Conservation (phyloP, 1,140 invertebrate genomes). For the Drosophila nasuta region DNA sequence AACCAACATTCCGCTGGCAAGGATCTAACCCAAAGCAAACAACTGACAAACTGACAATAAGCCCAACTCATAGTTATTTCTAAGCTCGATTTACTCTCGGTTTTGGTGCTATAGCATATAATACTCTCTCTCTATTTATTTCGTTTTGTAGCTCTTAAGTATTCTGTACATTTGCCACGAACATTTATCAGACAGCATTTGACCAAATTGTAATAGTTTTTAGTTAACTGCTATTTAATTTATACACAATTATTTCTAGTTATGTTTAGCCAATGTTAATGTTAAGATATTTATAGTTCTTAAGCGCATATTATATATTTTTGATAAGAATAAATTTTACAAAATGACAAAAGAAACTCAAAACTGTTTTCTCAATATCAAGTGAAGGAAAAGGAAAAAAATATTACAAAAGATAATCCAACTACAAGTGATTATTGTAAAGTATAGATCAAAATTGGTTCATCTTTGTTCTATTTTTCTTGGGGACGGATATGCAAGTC, state of each 20-base stretch:
- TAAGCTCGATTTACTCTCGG: constrained; percentile 70
- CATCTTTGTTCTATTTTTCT: neutral
- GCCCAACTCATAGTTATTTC: constrained; percentile 30
- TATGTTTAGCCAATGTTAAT: constrained; percentile 52
- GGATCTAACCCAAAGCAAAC: constrained; percentile 57
- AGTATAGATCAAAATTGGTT: too few relatives aligned
- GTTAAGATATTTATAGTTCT: constrained; percentile 58
- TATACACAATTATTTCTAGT: constrained; percentile 33
- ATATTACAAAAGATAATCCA: too few relatives aligned
- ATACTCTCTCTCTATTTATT: constrained; percentile 54
- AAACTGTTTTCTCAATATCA: neutral
- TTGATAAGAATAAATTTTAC: constrained; percentile 62
- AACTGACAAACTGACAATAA: constrained; percentile 55
- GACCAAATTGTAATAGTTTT: constrained; percentile 65
- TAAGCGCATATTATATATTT: constrained; percentile 44
- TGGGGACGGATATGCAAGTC: constrained; percentile 1
- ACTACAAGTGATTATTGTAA: too few relatives aligned
- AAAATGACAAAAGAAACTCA: constrained; percentile 39
- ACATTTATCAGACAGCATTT: constrained; percentile 69
- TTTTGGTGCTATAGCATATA: constrained; percentile 68
- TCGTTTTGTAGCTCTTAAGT: constrained; percentile 49
- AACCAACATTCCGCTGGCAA: constrained; percentile 82
- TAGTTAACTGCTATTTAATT: constrained; percentile 37
- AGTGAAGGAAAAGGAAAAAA: neutral
- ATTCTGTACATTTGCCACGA: constrained; percentile 62